Base-by-base conservation (phyloP, 1,140 invertebrate genomes). In the Fopius arisanus region DNA sequence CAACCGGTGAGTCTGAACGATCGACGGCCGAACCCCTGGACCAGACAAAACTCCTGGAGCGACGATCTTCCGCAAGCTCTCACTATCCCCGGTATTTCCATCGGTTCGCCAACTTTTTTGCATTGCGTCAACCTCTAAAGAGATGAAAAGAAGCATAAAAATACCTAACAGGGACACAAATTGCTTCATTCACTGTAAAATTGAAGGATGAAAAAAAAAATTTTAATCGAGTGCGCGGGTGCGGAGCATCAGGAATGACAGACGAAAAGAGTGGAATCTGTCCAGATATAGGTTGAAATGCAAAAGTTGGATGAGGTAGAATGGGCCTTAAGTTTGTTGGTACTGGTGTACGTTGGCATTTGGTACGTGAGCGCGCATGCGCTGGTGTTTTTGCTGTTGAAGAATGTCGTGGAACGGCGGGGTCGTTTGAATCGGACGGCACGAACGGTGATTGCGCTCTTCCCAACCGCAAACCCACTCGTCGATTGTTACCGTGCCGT, bases 1-100 rank as follows among this genome's bases (percentile, higher is more conserved):
- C 79, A 81, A 82, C 78, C 73, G 54, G 54, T 59, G 12, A 66
- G 19, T 70, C 28, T 69, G 72, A 72, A 51, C 70, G 65, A 48
- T 71, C 51, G 28, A 51, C 54, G 66, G 74, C 69, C 73, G 66
- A 75, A 23, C 67, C 67, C 23, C 63, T 31, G 7, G 33, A 37
- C 33, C 12, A 12, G 1, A 7, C 7, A 48, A 48, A 48, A 48
- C 43, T 48, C n/a, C 43, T 19, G n/a, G 16, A 48, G 43, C 16
- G 10, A n/a, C 10, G 9, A n/a, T 19, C 43, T 48, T n/a, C 72
- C 74, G 70, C 73, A 80, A 77, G 75, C 76, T 71, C 75, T 66
- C 77, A 84, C 83, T 84, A 88, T 88, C 82, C 76, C 63, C 81
- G 85, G 86, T 81, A 88, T 87, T 87, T 87, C 83, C 83, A 84